phyloP scores from a whole-genome alignment of 2,888 invertebrate genomes.

The Hypsopygia costalis region DNA sequence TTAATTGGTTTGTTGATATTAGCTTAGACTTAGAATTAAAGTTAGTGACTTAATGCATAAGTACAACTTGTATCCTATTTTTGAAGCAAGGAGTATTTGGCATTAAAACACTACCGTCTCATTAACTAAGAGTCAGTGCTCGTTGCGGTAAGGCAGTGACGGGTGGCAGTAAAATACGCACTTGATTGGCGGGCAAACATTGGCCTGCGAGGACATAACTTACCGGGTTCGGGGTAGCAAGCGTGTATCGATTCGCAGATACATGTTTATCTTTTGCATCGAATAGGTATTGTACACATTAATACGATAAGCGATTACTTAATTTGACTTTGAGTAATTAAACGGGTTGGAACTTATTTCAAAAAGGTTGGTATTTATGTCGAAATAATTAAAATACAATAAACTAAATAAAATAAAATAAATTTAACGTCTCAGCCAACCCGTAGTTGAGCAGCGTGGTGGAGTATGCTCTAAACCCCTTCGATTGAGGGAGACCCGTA shows the following conservation, averaged over 20 bases:
- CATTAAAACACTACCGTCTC: conserved; percentile 67
- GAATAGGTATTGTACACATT: background rate
- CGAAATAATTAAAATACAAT: too few relatives aligned
- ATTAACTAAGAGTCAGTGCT: conserved; percentile 62
- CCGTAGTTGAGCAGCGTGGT: too few relatives aligned
- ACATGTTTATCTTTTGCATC: conserved; percentile 27
- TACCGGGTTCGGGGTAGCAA: conserved; percentile 27
- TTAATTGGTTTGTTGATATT: too few relatives aligned
- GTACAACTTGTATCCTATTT: conserved; percentile 24
- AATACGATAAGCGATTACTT: background rate
- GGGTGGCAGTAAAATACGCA: conserved; percentile 61
- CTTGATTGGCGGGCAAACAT: conserved; percentile 66
- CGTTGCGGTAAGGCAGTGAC: conserved; percentile 68
- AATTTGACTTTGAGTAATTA: background rate
- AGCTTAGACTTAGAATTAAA: too few relatives aligned
- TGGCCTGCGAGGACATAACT: conserved; percentile 28
- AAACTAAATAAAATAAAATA: too few relatives aligned
- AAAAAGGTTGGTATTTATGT: too few relatives aligned
- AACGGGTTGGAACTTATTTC: too few relatives aligned
- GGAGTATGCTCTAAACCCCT: too few relatives aligned
- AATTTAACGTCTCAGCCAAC: too few relatives aligned
- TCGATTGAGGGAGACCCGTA: too few relatives aligned
- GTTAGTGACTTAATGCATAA: too few relatives aligned
- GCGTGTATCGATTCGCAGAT: conserved; percentile 35
- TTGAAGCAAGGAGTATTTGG: conserved; percentile 48